Evolutionary conservation across 2,113 vertebrate species (phyloP).

Genomic region (Madoqua kirkii): DNA sequence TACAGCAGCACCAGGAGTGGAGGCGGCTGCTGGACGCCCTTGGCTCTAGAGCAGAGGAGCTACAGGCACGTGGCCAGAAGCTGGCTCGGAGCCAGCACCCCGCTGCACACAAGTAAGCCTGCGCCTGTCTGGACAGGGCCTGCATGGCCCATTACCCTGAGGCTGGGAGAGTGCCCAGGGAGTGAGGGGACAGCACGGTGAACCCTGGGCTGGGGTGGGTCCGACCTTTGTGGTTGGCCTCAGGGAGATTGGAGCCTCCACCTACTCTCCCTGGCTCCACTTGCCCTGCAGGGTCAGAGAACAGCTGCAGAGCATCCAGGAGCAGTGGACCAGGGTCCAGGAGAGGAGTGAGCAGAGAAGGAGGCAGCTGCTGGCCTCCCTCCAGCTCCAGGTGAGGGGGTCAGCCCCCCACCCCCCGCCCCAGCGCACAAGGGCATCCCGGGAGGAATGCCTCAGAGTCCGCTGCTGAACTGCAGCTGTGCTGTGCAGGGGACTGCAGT

Average conservation of each 20-base stretch:
- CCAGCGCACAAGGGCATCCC: accelerated
- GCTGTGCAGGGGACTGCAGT: background rate
- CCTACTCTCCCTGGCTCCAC: accelerated
- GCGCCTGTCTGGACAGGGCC: background rate
- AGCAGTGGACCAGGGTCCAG: slow-evolving; percentile 76
- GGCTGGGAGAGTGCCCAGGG: background rate
- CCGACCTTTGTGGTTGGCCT: background rate
- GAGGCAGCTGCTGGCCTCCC: slow-evolving; percentile 81
- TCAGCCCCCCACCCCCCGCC: accelerated
- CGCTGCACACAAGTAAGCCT: slow-evolving; percentile 77
- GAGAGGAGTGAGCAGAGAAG: slow-evolving; percentile 80
- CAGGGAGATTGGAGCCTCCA: background rate
- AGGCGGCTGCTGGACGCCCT: slow-evolving; percentile 80
- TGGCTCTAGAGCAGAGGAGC: slow-evolving; percentile 78
- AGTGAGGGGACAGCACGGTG: accelerated
- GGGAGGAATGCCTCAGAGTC: no score
- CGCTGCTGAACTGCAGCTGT: accelerated
- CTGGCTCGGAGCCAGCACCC: slow-evolving; percentile 79
- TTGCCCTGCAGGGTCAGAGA: slow-evolving; percentile 79
- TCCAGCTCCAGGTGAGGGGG: slow-evolving; percentile 84
- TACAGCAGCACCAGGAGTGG: slow-evolving; percentile 86
- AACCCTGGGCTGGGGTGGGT: no score
- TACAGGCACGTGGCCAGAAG: slow-evolving; percentile 77
- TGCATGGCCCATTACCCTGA: background rate
- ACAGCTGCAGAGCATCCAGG: slow-evolving; percentile 73